These are phyloP conservation scores for Drosophila nigricruria DNA, from an alignment of 2,888 invertebrate genomes.

Conservation along the genomic window DNA sequence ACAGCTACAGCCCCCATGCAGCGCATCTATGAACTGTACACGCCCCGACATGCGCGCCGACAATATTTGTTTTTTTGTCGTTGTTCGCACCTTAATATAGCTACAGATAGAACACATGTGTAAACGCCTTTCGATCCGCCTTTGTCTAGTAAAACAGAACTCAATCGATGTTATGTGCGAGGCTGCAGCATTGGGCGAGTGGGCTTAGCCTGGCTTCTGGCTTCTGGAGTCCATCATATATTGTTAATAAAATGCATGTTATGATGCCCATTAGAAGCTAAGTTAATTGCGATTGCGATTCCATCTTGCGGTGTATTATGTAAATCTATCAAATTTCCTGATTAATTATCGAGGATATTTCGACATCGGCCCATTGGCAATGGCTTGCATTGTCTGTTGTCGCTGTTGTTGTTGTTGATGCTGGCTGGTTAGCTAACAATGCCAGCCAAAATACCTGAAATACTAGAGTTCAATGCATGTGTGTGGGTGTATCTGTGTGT, in stretches of 20 bases:
- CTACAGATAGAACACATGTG: neutral
- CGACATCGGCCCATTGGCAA: conserved; percentile 12
- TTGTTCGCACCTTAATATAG: conserved; percentile 4
- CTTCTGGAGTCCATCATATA: neutral
- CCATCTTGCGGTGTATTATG: conserved; percentile 3
- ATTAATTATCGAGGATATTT: conserved; percentile 32
- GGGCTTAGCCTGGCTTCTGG: neutral
- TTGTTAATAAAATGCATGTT: neutral
- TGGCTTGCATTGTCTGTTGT: conserved; percentile 5
- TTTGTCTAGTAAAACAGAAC: conserved; percentile 1
- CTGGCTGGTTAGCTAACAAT: conserved; percentile 39
- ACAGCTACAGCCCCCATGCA: neutral
- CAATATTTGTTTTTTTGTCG: neutral
- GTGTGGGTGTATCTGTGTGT: conserved; percentile 28
- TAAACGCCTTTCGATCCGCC: conserved; percentile 4
- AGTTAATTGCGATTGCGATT: neutral
- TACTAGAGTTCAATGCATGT: conserved; percentile 17
- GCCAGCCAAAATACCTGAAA: conserved; percentile 46
- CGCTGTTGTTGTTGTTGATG: conserved; percentile 3
- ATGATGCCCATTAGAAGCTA: neutral
- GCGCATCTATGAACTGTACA: neutral
- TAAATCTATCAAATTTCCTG: conserved; percentile 12
- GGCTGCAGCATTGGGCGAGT: neutral
- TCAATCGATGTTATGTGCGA: neutral
- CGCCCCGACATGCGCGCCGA: neutral